Evolutionary conservation across 2,113 vertebrate species (phyloP).

Genomic region (Hemibagrus wyckioides): DNA sequence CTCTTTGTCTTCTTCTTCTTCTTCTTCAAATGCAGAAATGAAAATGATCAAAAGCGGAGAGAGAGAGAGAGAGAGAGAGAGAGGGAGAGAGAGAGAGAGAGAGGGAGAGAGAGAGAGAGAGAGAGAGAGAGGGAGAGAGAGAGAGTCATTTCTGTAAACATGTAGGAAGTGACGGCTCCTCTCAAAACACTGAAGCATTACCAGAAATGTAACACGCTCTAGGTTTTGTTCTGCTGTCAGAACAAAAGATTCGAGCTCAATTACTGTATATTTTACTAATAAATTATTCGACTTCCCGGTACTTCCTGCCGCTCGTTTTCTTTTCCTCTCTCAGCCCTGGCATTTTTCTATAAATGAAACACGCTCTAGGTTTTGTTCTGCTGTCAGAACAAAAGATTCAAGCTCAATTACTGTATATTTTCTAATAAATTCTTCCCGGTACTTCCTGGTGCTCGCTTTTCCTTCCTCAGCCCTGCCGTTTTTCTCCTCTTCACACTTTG

Average conservation of each 20-base stretch:
- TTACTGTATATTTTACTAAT: not conserved
- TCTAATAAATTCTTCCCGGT: not conserved
- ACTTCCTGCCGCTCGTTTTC: not conserved
- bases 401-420: not conserved
- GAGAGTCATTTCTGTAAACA: not conserved
- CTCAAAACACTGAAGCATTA: not conserved
- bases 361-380: not conserved
- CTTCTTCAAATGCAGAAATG: not conserved
- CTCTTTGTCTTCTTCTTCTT: slow-evolving; percentile 31
- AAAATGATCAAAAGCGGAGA: not conserved
- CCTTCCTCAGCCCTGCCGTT: not conserved
- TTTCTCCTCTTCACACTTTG: slow-evolving; percentile 20
- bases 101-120: not conserved
- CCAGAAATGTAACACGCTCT: not conserved
- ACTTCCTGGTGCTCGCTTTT: not conserved
- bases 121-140: too few relatives aligned
- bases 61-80: not conserved
- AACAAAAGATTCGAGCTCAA: not conserved
- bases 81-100: too few relatives aligned
- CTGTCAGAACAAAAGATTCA: not conserved
- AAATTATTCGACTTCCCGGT: not conserved
- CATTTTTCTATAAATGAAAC: not conserved
- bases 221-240: not conserved
- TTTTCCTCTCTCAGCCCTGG: not conserved
- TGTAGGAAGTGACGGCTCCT: not conserved